A percentile compares a stretch with the other conserved stretches of the same genome.
Evolutionary conservation across 2,113 vertebrate species (phyloP).

Genomic region (Embiotoca jacksoni): DNA sequence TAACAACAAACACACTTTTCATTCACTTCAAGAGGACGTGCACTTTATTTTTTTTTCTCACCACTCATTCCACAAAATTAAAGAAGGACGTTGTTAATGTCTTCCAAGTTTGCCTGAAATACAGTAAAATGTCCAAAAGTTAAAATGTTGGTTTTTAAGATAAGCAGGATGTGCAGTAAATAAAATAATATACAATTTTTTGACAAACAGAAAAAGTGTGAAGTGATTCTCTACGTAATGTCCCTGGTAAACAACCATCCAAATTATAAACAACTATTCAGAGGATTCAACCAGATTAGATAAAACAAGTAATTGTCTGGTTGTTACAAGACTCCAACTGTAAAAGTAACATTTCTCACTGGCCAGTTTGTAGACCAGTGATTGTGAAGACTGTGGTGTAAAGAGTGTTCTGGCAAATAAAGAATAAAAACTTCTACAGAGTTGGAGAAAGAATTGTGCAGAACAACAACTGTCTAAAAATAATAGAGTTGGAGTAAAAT

Average conservation of each 20-base stretch:
- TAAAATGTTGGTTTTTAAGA: background rate
- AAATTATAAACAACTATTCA: background rate
- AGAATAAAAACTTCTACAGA: background rate
- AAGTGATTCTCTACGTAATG: too few species aligned
- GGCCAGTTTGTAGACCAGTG: background rate
- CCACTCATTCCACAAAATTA: conserved; percentile 12
- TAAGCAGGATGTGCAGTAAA: too few species aligned
- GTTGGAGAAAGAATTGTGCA: background rate
- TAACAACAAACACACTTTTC: conserved; percentile 12
- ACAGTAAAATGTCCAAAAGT: background rate
- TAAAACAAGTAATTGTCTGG: background rate
- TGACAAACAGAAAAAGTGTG: background rate
- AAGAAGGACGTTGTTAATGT: background rate
- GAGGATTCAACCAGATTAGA: background rate
- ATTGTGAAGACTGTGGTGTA: background rate
- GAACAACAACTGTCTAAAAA: background rate
- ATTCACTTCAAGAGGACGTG: conserved; percentile 5
- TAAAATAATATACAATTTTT: background rate
- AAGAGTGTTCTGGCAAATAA: background rate
- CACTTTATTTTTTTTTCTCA: background rate
- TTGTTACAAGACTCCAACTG: background rate
- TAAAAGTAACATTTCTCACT: background rate
- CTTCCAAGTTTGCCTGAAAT: conserved; percentile 16
- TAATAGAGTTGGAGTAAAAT: background rate
- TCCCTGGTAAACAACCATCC: too few species aligned